A percentile compares a stretch with the other conserved stretches of the same genome.
Conservation (phyloP, 2,888 invertebrate species). For the Dicranocentrus wangi region DNA sequence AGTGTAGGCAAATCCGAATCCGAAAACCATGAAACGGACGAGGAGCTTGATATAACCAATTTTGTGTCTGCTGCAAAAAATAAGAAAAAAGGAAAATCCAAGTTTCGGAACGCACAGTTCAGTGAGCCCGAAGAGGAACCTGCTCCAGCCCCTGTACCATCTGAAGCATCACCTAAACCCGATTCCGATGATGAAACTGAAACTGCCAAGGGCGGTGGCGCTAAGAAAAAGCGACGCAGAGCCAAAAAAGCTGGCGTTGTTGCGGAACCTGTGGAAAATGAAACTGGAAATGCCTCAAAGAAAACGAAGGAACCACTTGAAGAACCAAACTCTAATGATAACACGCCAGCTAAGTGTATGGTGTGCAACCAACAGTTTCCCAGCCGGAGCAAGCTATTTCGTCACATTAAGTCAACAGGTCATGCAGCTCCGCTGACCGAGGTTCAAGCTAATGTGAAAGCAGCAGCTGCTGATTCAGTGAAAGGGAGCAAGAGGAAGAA, state of each 20-base stretch:
- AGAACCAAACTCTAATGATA: slow-evolving; percentile 14
- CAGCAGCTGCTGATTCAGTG: not conserved
- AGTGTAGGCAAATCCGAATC: not conserved
- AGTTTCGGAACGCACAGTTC: not conserved
- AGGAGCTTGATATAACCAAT: not conserved
- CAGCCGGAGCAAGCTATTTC: slow-evolving; percentile 67
- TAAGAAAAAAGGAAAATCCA: slow-evolving; percentile 17
- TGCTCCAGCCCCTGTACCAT: not conserved
- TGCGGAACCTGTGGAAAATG: slow-evolving; percentile 5
- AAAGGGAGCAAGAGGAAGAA: slow-evolving; percentile 47
- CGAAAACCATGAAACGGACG: slow-evolving; percentile 17
- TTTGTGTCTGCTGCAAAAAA: slow-evolving; percentile 22
- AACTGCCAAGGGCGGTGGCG: slow-evolving; percentile 12
- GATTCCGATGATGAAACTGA: slow-evolving; percentile 40
- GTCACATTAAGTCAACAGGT: slow-evolving; percentile 67
- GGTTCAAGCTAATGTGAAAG: slow-evolving; percentile 31
- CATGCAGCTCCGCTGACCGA: slow-evolving; percentile 65
- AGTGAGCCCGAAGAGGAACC: slow-evolving; percentile 7
- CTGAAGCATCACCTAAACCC: not conserved
- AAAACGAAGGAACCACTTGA: not conserved
- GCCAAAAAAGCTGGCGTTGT: slow-evolving; percentile 53
- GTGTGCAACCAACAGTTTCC: slow-evolving; percentile 65
- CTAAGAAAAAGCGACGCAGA: slow-evolving; percentile 61
- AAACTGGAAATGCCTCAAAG: slow-evolving; percentile 11
- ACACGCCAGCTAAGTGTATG: slow-evolving; percentile 47